These are phyloP conservation scores for Ptychobarbus kaznakovi DNA, from an alignment of 2,797 vertebrate species.

Conservation along the genomic window DNA sequence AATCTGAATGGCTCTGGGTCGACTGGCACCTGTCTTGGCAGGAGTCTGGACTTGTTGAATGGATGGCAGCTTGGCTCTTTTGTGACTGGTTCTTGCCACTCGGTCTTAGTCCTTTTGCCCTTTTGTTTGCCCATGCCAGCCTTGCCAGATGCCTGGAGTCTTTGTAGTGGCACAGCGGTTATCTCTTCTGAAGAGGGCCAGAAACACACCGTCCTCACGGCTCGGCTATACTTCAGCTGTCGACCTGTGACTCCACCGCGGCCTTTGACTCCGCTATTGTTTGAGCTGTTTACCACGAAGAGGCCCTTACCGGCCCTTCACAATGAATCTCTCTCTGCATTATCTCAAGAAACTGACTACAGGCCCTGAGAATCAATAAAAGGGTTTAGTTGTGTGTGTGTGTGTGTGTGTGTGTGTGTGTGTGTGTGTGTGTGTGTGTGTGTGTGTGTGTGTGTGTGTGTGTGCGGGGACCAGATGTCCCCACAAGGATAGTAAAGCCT, in stretches of 20 bases:
- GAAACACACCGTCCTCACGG: constrained; percentile 11
- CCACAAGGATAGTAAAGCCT: too few relatives aligned
- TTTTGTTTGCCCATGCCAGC: constrained; percentile 63
- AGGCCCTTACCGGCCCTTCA: constrained; percentile 66
- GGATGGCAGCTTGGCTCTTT: constrained; percentile 12
- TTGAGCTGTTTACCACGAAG: constrained; percentile 48
- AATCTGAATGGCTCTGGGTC: background rate
- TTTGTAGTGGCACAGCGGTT: constrained; percentile 7
- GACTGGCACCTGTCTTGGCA: constrained; percentile 23
- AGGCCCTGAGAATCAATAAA: constrained; percentile 22
- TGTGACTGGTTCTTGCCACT: constrained; percentile 4
- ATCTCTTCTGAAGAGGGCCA: constrained; percentile 6
- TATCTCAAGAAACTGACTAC: constrained; percentile 22
- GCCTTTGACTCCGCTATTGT: constrained; percentile 73
- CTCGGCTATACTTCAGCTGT: constrained; percentile 72
- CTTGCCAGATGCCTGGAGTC: constrained; percentile 60
- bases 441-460: constrained; percentile 37
- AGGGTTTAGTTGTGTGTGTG: background rate
- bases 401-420: background rate
- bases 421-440: constrained; percentile 34
- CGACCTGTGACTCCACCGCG: constrained; percentile 72
- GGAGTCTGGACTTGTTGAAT: constrained; percentile 19
- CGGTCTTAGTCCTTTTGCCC: background rate
- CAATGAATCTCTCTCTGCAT: constrained; percentile 31
- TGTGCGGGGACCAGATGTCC: background rate